Percentiles rank a stretch among this genome's conserved stretches.
Conservation (phyloP, 2,888 invertebrate genomes). For the Hydrotaea cyrtoneurina region DNA sequence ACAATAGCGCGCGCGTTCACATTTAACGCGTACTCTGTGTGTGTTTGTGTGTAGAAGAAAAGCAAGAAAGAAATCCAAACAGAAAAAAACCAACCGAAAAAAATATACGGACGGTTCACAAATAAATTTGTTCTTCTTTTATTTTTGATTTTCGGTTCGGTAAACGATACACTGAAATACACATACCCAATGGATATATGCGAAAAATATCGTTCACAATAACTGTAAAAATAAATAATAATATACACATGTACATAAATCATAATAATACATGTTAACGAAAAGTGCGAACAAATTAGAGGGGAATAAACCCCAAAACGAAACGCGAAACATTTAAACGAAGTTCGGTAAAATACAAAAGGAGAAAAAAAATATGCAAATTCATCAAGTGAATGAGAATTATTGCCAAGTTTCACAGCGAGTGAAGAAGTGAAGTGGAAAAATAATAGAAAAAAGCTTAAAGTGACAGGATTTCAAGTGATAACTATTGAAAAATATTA, state of each 20-base stretch:
- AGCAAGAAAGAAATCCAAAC: neutral
- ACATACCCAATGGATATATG: neutral
- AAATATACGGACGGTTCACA: slow-evolving; percentile 12
- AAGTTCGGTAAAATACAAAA: neutral
- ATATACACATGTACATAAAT: neutral
- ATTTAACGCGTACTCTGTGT: slow-evolving; percentile 44
- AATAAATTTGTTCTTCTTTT: neutral
- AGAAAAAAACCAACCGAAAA: neutral
- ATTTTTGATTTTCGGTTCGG: slow-evolving; percentile 5
- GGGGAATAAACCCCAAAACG: neutral
- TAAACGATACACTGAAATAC: neutral
- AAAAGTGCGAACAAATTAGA: neutral
- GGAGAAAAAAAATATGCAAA: neutral
- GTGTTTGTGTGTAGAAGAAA: slow-evolving; percentile 2
- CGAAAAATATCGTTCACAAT: neutral
- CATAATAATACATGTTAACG: neutral
- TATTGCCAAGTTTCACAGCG: neutral
- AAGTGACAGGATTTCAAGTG: neutral
- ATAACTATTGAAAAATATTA: too few relatives aligned
- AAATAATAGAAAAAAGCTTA: neutral
- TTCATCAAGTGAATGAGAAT: slow-evolving; percentile 9
- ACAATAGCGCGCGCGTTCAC: slow-evolving; percentile 59
- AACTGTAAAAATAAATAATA: neutral
- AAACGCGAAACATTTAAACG: neutral
- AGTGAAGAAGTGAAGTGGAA: neutral